Evolutionary conservation across 2,888 invertebrate species (phyloP), one percentile per base, ranked within the genome.

Genomic region (Cyclophora albipunctata): DNA sequence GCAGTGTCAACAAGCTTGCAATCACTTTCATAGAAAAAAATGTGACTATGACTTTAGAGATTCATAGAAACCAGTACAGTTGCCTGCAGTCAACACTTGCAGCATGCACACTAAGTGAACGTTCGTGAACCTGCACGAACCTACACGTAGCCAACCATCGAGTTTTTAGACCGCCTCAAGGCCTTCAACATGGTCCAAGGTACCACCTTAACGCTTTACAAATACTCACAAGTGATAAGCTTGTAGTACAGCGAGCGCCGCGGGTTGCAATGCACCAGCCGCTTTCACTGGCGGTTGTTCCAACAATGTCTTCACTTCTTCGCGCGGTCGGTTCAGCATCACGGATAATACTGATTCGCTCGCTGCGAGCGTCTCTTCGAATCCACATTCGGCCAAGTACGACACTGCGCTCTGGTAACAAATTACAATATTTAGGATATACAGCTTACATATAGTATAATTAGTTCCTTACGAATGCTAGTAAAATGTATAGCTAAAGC

Each of bases 371-470:
- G 87, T 84, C 49, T 87, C 87, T 2, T 81, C 77, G 59, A 85
- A 87, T 0, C 89, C 89, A 50, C 78, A 81, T 55, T 88, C 85
- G 0, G 88, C 80, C 49, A 89, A 66, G 66, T 89, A 89, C 1
- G 76, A 59, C 20, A 88, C 69, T 3, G 84, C 79, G 34, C 67
- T 59, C 88, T 89, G 67, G 43, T 33, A 34, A 35, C 42, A 40
- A 47, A 40, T 4, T 20, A 20, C 20, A 20, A 20, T 20, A 20
- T 20, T 20, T 20, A 20, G 20, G 20, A 20, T 20, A 20, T 20
- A 20, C 20, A 20, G 20, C 20, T 20, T 20, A 20, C 20, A 20
- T 20, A 20, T 20, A 20, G 20, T 20, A n/a, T n/a, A n/a, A 20
- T 20, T 20, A 20, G 20, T 20, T 20, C 20, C 20, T 20, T 20